Conservation (phyloP, 2,888 invertebrate genomes). For the Tortrix viridana region DNA sequence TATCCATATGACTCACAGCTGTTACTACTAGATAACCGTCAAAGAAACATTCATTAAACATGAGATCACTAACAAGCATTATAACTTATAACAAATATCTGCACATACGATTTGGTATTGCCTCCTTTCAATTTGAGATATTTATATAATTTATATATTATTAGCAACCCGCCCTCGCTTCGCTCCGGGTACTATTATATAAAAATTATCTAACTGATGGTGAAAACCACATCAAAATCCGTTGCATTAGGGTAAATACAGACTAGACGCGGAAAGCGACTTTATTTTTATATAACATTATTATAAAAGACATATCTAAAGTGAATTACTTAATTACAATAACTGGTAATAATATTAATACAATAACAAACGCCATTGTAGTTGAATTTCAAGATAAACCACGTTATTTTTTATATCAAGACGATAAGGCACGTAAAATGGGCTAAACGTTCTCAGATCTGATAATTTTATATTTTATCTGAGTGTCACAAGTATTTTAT, state of each 20-base stretch:
- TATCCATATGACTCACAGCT: neutral
- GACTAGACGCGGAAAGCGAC: too few relatives aligned
- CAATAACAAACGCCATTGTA: constrained; percentile 3
- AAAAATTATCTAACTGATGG: too few relatives aligned
- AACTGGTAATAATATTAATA: neutral
- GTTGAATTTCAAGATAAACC: constrained; percentile 20
- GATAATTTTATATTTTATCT: neutral
- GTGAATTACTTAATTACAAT: neutral
- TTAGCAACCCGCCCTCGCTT: too few relatives aligned
- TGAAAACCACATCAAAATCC: too few relatives aligned
- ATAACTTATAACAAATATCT: too few relatives aligned
- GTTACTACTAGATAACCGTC: neutral
- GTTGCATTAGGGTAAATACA: too few relatives aligned
- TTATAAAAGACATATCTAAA: neutral
- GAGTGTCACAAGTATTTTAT: neutral
- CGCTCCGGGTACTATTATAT: too few relatives aligned
- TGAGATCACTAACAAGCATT: too few relatives aligned
- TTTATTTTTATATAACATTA: too few relatives aligned
- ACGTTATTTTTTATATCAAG: constrained; percentile 24
- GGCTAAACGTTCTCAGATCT: constrained; percentile 5
- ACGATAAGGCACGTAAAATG: constrained; percentile 23
- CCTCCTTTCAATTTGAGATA: too few relatives aligned
- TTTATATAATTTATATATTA: too few relatives aligned
- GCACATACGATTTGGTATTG: too few relatives aligned
- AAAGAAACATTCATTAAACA: constrained; percentile 5